Conservation (phyloP, 2,888 invertebrate species). For the Cyrtodaria siliqua region DNA sequence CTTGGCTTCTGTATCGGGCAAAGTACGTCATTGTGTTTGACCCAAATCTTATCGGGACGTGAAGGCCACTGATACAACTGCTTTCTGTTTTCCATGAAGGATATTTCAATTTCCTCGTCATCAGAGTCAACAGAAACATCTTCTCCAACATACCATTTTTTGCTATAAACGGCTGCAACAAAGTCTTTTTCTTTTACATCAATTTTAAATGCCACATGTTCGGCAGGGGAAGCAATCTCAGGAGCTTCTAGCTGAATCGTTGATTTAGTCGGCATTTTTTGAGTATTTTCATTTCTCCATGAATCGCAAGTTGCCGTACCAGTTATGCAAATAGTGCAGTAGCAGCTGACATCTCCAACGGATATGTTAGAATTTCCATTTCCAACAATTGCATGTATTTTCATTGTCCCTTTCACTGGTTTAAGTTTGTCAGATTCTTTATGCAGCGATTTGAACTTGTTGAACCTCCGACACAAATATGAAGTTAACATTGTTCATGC, state of each 20-base stretch:
- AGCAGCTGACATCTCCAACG: slow-evolving; percentile 10
- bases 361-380: not conserved
- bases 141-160: slow-evolving; percentile 10
- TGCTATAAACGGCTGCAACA: slow-evolving; percentile 10
- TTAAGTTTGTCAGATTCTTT: not conserved
- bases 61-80: slow-evolving; percentile 33
- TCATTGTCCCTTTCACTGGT: slow-evolving; percentile 11
- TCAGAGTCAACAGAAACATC: not conserved
- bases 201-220: not conserved
- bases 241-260: no score
- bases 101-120: slow-evolving; percentile 16
- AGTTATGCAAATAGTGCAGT: slow-evolving; percentile 7
- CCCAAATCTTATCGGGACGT: slow-evolving; percentile 27
- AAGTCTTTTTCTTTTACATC: not conserved
- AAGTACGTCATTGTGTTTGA: not conserved
- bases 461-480: slow-evolving; percentile 7
- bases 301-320: not conserved
- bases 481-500: slow-evolving; percentile 8
- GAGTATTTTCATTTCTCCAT: not conserved
- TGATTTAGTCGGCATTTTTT: not conserved
- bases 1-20: slow-evolving; percentile 4
- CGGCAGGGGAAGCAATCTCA: not conserved
- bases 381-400: slow-evolving; percentile 17
- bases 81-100: slow-evolving; percentile 30
- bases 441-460: not conserved